Conservation (phyloP, 2,797 vertebrate genomes). For the Ptychadena robeensis region DNA sequence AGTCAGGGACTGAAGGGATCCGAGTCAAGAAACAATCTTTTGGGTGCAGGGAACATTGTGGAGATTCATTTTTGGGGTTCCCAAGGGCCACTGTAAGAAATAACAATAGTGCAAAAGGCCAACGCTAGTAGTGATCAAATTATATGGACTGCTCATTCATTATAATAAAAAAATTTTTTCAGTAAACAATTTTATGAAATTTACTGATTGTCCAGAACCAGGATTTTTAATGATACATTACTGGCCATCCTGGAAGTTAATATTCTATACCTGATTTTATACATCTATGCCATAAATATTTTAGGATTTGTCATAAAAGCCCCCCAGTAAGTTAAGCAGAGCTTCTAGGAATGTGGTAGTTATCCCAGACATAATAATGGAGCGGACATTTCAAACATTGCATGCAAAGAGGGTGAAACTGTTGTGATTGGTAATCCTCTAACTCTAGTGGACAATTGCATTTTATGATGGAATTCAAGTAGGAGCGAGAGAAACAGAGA, state of each 20-base stretch:
- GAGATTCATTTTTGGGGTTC: no score
- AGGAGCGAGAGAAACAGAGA: slow-evolving; percentile 30
- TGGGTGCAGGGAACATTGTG: no score
- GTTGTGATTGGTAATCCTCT: slow-evolving; percentile 38
- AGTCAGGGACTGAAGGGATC: no score
- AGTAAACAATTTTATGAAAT: no score
- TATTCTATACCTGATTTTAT: neutral
- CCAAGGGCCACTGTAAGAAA: no score
- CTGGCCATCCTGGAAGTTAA: neutral
- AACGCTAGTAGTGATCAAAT: no score
- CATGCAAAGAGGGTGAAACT: slow-evolving; percentile 28
- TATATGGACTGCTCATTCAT: no score
- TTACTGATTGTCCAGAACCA: no score
- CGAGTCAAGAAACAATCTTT: no score
- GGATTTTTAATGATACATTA: neutral
- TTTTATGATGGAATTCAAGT: slow-evolving; percentile 41
- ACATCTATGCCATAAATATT: neutral
- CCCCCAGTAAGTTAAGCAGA: slow-evolving; percentile 2
- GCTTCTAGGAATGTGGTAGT: slow-evolving; percentile 11
- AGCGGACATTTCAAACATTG: slow-evolving; percentile 22
- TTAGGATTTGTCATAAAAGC: slow-evolving; percentile 23
- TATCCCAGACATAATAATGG: slow-evolving; percentile 13
- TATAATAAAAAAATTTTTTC: no score
- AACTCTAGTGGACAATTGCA: slow-evolving; percentile 46
- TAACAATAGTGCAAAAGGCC: no score